Evolutionary conservation across 2,113 vertebrate genomes (phyloP).

Genomic region (Melanostigma gelatinosum): DNA sequence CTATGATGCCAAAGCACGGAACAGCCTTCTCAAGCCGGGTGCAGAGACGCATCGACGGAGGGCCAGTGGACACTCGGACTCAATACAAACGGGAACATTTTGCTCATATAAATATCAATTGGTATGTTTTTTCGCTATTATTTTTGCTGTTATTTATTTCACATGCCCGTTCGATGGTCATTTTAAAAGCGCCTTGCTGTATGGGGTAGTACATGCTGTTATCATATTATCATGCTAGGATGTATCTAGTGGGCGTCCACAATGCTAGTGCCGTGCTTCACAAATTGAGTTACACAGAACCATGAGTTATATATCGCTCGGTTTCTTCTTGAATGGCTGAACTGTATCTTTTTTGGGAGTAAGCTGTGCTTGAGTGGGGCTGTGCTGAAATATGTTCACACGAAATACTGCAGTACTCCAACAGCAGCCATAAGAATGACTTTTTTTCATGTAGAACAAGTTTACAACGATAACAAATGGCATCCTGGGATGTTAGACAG

Average conservation of each 20-base stretch:
- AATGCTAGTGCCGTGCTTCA: constrained; percentile 29
- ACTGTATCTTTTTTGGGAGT: constrained; percentile 5
- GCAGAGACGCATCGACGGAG: constrained; percentile 10
- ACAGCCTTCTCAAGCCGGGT: constrained; percentile 16
- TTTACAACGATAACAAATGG: constrained; percentile 51
- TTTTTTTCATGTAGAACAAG: constrained; percentile 23
- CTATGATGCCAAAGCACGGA: constrained; percentile 82
- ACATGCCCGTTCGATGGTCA: constrained; percentile 53
- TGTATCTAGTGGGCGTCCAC: constrained; percentile 18
- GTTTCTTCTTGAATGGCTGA: constrained; percentile 31
- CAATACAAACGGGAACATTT: constrained; percentile 53
- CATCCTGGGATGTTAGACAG: constrained; percentile 11
- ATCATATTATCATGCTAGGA: constrained; percentile 27
- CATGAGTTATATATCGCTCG: constrained; percentile 15
- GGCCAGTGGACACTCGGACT: constrained; percentile 33
- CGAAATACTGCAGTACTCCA: background rate
- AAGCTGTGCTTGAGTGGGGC: background rate
- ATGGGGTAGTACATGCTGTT: constrained; percentile 40
- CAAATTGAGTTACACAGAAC: constrained; percentile 25
- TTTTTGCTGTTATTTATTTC: constrained; percentile 75
- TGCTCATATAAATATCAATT: constrained; percentile 64
- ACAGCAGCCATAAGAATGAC: background rate
- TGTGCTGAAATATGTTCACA: constrained; percentile 6
- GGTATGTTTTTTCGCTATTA: constrained; percentile 52
- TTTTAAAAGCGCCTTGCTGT: constrained; percentile 61